Percentiles rank a stretch among this genome's conserved stretches.
Evolutionary conservation across 2,113 vertebrate species (phyloP).

Genomic region (Speoplatyrhinus poulsoni): DNA sequence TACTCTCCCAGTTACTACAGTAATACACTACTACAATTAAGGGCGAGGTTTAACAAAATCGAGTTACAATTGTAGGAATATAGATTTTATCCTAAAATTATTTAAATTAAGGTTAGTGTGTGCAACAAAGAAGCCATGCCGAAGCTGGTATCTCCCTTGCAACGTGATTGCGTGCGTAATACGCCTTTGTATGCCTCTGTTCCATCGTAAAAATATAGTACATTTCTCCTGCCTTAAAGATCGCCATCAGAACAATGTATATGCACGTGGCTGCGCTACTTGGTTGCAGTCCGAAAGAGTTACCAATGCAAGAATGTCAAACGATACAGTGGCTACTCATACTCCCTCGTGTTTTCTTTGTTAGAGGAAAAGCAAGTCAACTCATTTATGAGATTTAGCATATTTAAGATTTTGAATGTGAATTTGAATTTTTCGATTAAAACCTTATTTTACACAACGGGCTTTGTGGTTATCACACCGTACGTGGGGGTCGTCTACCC

Average conservation of each 20-base stretch:
- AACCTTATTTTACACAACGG: not conserved
- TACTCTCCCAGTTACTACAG: no score
- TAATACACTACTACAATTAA: no score
- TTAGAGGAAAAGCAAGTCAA: not conserved
- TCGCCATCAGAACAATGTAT: no score
- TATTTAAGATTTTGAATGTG: not conserved
- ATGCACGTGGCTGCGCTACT: not conserved
- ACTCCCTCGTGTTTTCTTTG: not conserved
- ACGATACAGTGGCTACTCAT: not conserved
- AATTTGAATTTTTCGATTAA: not conserved
- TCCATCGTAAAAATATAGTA: not conserved
- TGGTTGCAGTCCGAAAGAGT: not conserved
- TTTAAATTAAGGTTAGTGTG: constrained; percentile 32
- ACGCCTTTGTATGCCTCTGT: not conserved
- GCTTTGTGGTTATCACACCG: constrained; percentile 33
- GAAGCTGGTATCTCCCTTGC: constrained; percentile 19
- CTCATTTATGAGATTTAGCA: not conserved
- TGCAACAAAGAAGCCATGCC: constrained; percentile 59
- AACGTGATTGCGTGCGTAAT: not conserved
- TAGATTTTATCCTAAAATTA: constrained; percentile 27
- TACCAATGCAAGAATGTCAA: not conserved
- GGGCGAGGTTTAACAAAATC: no score
- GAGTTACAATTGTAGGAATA: constrained; percentile 16
- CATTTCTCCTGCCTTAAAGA: no score
- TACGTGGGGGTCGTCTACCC: constrained; percentile 31